Conservation (phyloP, 2,113 vertebrate genomes). For the Benitochromis conjunctus region DNA sequence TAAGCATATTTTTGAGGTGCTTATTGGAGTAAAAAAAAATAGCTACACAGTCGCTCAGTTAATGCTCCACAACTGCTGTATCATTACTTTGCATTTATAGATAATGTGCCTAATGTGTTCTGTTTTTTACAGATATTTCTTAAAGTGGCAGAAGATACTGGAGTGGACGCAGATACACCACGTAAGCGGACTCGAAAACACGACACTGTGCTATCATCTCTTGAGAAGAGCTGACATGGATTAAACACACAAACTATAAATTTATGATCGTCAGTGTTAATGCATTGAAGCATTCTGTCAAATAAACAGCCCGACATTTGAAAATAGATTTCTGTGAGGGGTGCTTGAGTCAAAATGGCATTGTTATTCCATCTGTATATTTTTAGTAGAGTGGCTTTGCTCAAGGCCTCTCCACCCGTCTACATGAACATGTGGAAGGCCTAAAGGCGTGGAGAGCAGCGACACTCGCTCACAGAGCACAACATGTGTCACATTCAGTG, state of each 20-base stretch:
- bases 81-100: background rate
- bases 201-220: background rate
- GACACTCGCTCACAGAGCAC: background rate
- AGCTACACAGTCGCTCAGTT: background rate
- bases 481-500: background rate
- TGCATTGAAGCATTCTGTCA: background rate
- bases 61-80: background rate
- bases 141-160: slow-evolving; percentile 92
- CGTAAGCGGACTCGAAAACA: slow-evolving; percentile 62
- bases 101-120: background rate
- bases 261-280: background rate
- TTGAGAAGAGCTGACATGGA: too few species aligned
- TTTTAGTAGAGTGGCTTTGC: background rate
- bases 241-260: background rate
- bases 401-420: background rate
- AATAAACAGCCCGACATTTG: background rate
- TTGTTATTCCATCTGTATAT: background rate
- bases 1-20: background rate
- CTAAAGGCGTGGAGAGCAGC: background rate
- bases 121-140: slow-evolving; percentile 86
- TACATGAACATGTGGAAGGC: background rate
- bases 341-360: background rate
- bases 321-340: background rate
- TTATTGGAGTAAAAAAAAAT: background rate
- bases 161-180: slow-evolving; percentile 85